Conservation (phyloP, 30 jellyfish, hydroid and myxozoan species). For the Catostylus mosaicus region DNA sequence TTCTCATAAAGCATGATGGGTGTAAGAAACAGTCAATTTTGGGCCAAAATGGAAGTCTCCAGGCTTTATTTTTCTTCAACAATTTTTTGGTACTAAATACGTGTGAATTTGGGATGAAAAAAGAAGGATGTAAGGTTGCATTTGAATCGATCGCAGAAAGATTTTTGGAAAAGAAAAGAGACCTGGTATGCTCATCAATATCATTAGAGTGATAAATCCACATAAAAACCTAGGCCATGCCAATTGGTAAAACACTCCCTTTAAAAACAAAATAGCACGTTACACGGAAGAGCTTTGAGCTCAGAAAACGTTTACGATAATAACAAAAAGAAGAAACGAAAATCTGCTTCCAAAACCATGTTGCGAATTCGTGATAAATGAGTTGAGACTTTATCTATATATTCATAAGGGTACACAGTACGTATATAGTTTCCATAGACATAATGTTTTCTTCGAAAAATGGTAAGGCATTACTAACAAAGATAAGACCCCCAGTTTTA, state of each 20-base stretch:
- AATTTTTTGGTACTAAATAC: no score
- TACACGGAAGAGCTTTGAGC: slow-evolving; percentile 32
- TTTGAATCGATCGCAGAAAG: no score
- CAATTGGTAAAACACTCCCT: slow-evolving; percentile 33
- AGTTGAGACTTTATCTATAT: background rate
- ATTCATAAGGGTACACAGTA: background rate
- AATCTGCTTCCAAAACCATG: background rate
- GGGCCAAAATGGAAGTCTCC: no score
- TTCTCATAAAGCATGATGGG: no score
- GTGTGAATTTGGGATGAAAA: no score
- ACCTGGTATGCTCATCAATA: background rate
- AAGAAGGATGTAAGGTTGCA: no score
- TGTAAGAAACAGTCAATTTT: no score
- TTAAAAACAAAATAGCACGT: slow-evolving; percentile 4
- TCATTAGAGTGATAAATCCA: slow-evolving; percentile 12
- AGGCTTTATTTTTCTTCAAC: no score
- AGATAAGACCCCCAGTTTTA: no score
- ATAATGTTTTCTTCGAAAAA: background rate
- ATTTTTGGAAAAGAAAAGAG: no score
- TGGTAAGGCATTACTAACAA: background rate
- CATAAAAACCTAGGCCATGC: slow-evolving; percentile 55
- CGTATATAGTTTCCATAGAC: background rate
- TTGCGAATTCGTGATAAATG: background rate
- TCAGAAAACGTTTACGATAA: background rate
- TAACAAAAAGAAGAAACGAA: background rate